phyloP scores from a whole-genome alignment of 2,888 invertebrate species.

The Trichopoda pennipes region DNA sequence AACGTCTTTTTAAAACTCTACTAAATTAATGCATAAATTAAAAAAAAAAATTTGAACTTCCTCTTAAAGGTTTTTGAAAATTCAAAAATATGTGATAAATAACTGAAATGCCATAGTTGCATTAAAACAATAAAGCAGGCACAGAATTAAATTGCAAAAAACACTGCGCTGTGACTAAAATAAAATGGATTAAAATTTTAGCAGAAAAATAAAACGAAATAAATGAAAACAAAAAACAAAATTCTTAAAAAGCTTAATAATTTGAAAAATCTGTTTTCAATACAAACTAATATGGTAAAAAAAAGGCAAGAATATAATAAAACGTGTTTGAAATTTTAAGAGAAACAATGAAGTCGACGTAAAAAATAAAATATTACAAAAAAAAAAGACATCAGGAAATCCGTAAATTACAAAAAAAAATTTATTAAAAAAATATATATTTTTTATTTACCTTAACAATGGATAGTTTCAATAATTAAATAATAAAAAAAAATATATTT shows the following conservation, averaged over 20 bases:
- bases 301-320: conserved; percentile 2
- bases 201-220: background rate
- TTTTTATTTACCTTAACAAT: conserved; percentile 18
- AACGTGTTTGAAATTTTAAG: conserved; percentile 55
- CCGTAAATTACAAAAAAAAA: conserved; percentile 18
- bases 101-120: too few species aligned
- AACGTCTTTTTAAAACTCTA: too few species aligned
- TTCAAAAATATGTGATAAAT: too few species aligned
- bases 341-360: conserved; percentile 27
- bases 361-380: conserved; percentile 25
- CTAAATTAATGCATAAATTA: too few species aligned
- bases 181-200: too few species aligned
- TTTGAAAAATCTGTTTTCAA: conserved; percentile 21
- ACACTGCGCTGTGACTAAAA: too few species aligned
- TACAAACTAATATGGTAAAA: background rate
- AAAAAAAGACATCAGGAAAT: conserved; percentile 50
- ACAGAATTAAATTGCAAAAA: too few species aligned
- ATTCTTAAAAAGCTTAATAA: conserved; percentile 10
- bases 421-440: background rate
- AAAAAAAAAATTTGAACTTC: too few species aligned
- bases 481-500: background rate
- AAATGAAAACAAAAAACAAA: background rate
- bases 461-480: background rate
- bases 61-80: too few species aligned
- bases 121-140: too few species aligned